Evolutionary conservation across 2,888 invertebrate species (phyloP).

Genomic region (Julus scanicus): DNA sequence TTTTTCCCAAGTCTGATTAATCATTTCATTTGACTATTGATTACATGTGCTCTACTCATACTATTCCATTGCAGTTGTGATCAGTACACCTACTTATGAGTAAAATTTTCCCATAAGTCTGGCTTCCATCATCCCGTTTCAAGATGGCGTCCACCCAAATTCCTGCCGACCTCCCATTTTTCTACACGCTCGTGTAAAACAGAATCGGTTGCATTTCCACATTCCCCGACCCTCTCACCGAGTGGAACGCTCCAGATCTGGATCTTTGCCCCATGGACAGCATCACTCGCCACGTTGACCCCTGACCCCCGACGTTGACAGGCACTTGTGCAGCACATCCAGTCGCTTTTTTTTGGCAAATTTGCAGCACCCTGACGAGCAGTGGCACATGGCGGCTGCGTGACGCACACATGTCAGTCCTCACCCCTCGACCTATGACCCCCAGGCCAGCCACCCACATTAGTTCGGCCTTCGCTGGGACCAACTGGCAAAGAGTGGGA

Average conservation of each 20-base stretch:
- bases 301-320: conserved; percentile 12
- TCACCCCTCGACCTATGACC: neutral
- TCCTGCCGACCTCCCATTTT: too few relatives aligned
- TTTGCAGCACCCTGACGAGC: neutral
- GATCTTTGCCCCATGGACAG: neutral
- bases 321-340: conserved; percentile 16
- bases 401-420: neutral
- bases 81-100: too few relatives aligned
- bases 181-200: too few relatives aligned
- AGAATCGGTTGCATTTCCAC: neutral
- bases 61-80: too few relatives aligned
- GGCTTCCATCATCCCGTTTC: too few relatives aligned
- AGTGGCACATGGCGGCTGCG: neutral
- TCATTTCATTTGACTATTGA: too few relatives aligned
- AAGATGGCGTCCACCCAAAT: too few relatives aligned
- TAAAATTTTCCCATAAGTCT: too few relatives aligned
- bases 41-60: too few relatives aligned
- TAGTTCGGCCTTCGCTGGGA: neutral
- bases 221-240: neutral
- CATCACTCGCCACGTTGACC: conserved; percentile 12
- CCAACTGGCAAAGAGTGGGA: neutral
- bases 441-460: neutral
- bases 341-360: neutral
- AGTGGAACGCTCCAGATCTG: neutral
- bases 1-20: too few relatives aligned